Percentiles rank a stretch among this genome's conserved stretches.
phyloP scores from a whole-genome alignment of 2,113 vertebrate species.

The Lepus europaeus region DNA sequence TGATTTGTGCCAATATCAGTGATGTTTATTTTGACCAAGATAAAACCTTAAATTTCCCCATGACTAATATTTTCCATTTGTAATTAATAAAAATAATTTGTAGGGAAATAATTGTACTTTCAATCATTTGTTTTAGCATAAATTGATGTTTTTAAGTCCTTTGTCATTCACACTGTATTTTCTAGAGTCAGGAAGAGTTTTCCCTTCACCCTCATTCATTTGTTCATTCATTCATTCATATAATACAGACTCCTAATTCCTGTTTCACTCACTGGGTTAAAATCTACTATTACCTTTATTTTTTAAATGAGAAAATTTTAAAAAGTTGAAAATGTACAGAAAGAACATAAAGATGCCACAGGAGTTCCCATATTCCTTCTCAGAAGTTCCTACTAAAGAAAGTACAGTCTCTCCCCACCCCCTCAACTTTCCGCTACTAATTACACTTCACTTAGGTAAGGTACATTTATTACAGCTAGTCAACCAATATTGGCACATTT shows the following conservation, averaged over 20 bases:
- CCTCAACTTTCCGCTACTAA: not conserved
- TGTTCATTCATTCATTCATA: not conserved
- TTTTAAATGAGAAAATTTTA: not conserved
- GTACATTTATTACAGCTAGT: not conserved
- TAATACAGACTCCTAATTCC: not conserved
- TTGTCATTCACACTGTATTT: not conserved
- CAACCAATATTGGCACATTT: not conserved
- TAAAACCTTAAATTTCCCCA: not conserved
- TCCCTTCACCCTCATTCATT: not conserved
- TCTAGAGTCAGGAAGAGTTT: not conserved
- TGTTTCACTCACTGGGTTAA: not conserved
- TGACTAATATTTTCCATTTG: not conserved
- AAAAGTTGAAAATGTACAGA: not conserved
- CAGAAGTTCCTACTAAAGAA: not conserved
- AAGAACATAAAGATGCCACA: not conserved
- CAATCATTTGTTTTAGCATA: not conserved
- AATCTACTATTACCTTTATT: not conserved
- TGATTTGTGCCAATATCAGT: not conserved
- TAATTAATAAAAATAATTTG: not conserved
- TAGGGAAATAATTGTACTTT: not conserved
- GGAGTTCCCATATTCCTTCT: not conserved
- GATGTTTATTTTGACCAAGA: not conserved
- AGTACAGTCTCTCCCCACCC: not conserved
- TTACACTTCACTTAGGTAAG: not conserved
- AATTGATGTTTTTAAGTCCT: not conserved